A percentile compares a stretch with the other conserved stretches of the same genome.
Evolutionary conservation across 30 jellyfish, hydroid and myxozoan genomes (phyloP).

Genomic region (Cassiopea xamachana): DNA sequence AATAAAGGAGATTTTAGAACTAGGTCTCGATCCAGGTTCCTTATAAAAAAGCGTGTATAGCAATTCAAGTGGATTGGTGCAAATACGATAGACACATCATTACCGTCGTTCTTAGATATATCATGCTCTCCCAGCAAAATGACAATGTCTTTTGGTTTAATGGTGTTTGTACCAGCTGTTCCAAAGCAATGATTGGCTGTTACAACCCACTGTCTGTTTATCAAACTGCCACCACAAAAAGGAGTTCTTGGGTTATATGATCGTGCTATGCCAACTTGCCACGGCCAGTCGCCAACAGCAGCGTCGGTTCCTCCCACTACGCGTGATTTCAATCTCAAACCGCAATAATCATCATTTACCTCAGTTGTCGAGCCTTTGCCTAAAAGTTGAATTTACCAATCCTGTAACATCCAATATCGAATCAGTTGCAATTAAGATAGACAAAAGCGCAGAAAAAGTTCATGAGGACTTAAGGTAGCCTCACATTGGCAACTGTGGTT

Average conservation of each 20-base stretch:
- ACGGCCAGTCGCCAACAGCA: conserved; percentile 65
- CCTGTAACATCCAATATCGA: not conserved
- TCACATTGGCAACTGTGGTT: not conserved
- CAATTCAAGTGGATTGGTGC: too few relatives aligned
- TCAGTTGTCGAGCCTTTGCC: not conserved
- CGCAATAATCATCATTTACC: conserved; percentile 27
- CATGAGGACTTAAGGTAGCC: not conserved
- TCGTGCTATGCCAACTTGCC: conserved; percentile 57
- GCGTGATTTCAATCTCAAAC: conserved; percentile 42
- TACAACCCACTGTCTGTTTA: conserved; percentile 54
- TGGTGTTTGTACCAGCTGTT: conserved; percentile 5
- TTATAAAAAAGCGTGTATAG: too few relatives aligned
- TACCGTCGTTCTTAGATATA: not conserved
- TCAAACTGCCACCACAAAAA: conserved; percentile 58
- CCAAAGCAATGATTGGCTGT: conserved; percentile 65
- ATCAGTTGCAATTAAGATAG: not conserved
- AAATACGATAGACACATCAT: not conserved
- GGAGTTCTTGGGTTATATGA: not conserved
- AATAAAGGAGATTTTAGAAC: too few relatives aligned
- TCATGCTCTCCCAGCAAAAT: conserved; percentile 39
- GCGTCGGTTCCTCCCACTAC: conserved; percentile 59
- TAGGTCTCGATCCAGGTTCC: too few relatives aligned
- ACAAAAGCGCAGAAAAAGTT: not conserved
- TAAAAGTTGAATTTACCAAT: too few relatives aligned
- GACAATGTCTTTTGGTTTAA: not conserved